Percentiles rank a stretch among this genome's conserved stretches.
Conservation (phyloP, 1,140 invertebrate genomes). For the Hylyphantes graminicola region DNA sequence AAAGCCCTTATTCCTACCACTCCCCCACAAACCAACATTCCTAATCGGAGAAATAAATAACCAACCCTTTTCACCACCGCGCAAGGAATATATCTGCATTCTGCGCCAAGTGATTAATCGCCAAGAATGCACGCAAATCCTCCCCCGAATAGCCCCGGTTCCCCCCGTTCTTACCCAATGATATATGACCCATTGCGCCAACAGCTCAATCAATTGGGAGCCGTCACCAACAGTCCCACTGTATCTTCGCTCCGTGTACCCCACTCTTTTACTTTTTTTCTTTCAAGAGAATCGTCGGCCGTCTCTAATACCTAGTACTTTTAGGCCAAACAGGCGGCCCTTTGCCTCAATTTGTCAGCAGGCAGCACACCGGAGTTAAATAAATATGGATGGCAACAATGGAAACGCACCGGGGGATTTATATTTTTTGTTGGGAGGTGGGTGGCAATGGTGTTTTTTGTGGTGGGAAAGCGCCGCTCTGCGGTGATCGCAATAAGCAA, state of each 20-base stretch:
- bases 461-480: too few species aligned
- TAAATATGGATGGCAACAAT: constrained; percentile 47
- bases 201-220: constrained; percentile 53
- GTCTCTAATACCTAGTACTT: constrained; percentile 49
- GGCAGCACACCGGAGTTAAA: constrained; percentile 44
- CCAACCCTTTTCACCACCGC: too few species aligned
- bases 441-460: too few species aligned
- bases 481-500: too few species aligned
- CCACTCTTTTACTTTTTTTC: background rate
- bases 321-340: constrained; percentile 30
- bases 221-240: constrained; percentile 35
- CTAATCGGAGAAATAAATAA: too few species aligned
- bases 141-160: background rate
- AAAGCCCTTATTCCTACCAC: too few species aligned
- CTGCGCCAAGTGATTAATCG: constrained; percentile 42
- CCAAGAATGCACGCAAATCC: constrained; percentile 21
- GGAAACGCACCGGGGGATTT: constrained; percentile 20
- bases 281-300: constrained; percentile 42
- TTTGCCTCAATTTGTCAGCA: constrained; percentile 47
- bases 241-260: background rate
- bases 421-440: constrained; percentile 2
- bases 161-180: constrained; percentile 9
- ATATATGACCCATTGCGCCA: constrained; percentile 50
- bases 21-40: too few species aligned
- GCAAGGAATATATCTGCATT: constrained; percentile 11